Conservation (phyloP, 1,140 invertebrate genomes). For the Drosophila gunungcola region DNA sequence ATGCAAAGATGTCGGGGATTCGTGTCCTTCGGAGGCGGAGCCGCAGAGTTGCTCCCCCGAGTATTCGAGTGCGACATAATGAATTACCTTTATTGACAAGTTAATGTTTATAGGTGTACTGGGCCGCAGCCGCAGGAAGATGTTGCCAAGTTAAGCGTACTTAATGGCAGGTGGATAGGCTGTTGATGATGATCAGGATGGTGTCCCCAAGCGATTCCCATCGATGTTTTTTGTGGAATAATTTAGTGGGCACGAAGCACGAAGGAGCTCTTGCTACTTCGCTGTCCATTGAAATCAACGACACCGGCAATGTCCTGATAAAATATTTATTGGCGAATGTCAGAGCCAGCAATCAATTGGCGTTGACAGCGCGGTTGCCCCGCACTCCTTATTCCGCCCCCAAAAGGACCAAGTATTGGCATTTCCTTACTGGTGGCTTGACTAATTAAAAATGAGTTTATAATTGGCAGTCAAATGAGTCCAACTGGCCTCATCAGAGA, state of each 20-base stretch:
- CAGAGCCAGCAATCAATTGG: constrained; percentile 66
- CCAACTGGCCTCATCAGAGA: constrained; percentile 49
- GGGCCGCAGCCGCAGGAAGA: constrained; percentile 25
- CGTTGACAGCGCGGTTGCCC: constrained; percentile 60
- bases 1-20: constrained; percentile 20
- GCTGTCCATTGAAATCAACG: constrained; percentile 70
- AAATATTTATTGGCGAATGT: constrained; percentile 63
- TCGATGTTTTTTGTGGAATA: constrained; percentile 61
- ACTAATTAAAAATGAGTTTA: constrained; percentile 81
- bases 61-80: constrained; percentile 82
- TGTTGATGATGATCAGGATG: constrained; percentile 63
- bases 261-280: constrained; percentile 47
- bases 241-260: constrained; percentile 58
- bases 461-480: constrained; percentile 63
- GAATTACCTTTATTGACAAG: constrained; percentile 85
- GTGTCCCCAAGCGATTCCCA: constrained; percentile 66
- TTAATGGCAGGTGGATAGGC: constrained; percentile 80
- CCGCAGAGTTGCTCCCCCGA: constrained; percentile 37
- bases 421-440: constrained; percentile 46
- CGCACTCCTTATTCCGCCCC: background rate
- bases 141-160: constrained; percentile 46
- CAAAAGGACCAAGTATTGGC: constrained; percentile 29
- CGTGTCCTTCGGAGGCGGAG: background rate
- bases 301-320: constrained; percentile 51
- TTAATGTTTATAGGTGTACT: constrained; percentile 83